Conservation (phyloP, 1,140 invertebrate genomes). For the Portunus trituberculatus region DNA sequence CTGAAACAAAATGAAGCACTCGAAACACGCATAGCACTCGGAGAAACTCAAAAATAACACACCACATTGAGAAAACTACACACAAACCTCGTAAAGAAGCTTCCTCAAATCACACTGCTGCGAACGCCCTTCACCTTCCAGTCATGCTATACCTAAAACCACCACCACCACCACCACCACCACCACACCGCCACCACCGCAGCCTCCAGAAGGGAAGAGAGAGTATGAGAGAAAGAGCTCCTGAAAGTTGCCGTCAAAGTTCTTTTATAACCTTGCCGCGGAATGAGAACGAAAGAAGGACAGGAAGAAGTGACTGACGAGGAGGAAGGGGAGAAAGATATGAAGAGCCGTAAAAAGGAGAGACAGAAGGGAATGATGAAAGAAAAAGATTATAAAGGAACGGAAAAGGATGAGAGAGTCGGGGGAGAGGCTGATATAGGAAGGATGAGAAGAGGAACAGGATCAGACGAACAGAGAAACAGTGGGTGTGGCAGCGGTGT, state of each 20-base stretch:
- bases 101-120: neutral
- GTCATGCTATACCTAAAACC: neutral
- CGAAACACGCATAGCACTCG: neutral
- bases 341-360: neutral
- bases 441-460: neutral
- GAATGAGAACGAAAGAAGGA: neutral
- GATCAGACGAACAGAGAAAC: neutral
- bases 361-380: neutral
- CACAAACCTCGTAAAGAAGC: neutral
- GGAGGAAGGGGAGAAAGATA: neutral
- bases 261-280: neutral
- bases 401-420: slow-evolving; percentile 1
- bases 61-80: neutral
- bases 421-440: neutral
- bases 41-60: neutral
- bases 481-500: no score
- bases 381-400: neutral
- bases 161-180: neutral
- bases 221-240: neutral
- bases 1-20: no score
- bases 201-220: no score
- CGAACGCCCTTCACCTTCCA: neutral
- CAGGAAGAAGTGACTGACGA: neutral
- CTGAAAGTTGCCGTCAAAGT: neutral
- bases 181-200: neutral